phyloP scores from a whole-genome alignment of 2,113 vertebrate species.

The Ia io region DNA sequence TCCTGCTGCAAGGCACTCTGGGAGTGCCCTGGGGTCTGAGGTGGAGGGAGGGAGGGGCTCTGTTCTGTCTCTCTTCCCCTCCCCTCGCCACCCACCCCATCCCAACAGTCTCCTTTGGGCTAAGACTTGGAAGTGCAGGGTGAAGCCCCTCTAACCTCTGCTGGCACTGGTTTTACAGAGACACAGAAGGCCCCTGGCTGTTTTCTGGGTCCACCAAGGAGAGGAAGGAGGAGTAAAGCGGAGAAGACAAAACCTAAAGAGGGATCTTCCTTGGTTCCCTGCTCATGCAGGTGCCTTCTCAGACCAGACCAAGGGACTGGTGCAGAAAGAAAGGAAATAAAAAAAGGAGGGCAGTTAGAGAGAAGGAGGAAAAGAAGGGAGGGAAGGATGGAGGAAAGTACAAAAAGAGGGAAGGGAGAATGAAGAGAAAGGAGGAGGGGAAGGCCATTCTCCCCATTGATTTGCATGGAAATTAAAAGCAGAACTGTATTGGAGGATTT shows the following conservation, averaged over 20 bases:
- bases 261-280: neutral
- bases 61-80: neutral
- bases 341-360: neutral
- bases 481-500: constrained; percentile 15
- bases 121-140: neutral
- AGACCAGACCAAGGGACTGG: neutral
- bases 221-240: neutral
- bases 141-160: neutral
- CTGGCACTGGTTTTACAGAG: neutral
- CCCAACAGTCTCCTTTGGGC: neutral
- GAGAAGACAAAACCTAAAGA: neutral
- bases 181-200: neutral
- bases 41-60: neutral
- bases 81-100: neutral
- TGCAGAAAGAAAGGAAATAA: neutral
- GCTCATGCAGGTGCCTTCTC: neutral
- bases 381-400: neutral
- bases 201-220: neutral
- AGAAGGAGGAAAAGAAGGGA: neutral
- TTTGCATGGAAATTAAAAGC: constrained; percentile 46
- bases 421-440: neutral
- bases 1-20: neutral
- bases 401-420: neutral
- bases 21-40: neutral
- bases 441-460: neutral